Evolutionary conservation across 2,113 vertebrate species (phyloP), one percentile per base, ranked within the genome.

Genomic region (Leptobrachium leishanense): DNA sequence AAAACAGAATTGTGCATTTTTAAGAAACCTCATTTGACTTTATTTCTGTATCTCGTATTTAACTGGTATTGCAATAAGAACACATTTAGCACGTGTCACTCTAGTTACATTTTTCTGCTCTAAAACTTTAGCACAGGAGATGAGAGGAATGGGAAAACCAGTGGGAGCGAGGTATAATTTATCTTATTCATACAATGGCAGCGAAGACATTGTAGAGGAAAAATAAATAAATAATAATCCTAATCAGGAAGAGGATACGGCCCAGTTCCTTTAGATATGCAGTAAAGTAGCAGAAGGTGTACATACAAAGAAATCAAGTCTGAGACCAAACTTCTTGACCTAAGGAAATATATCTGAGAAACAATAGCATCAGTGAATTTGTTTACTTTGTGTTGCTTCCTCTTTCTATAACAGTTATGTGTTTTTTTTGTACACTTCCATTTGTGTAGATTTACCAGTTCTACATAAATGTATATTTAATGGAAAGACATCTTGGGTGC

Each of bases 241-340:
- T 59, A 81, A 89, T 87, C 92, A 94, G 95, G 94, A 96, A 95
- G 90, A 92, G 93, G 94, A 95, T 94, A 88, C 87, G 91, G 88
- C 83, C 91, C 76, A 89, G 92, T 96, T 95, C 93, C 94, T 95
- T 90, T 86, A 92, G 94, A 95, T 95, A 95, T 42, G 86, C 90
- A 80, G 70, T 69, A 74, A 90, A 88, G 82, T 75, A 85, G 86
- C 84, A 89, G 88, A 81, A 84, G 82, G 85, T 85, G 77, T 85
- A 76, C 89, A 90, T 89, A 89, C 82, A 88, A 77, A 92, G 89
- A 42, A 89, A 88, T 88, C 89, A 86, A 90, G 82, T 87, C 82
- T 88, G 84, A 89, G 91, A 89, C 86, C 85, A 84, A 90, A 87
- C 83, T 85, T 78, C 84, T 84, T 90, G 90, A 92, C 86, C 87